Evolutionary conservation across 2,113 vertebrate species (phyloP).

Genomic region (Callorhinus ursinus): DNA sequence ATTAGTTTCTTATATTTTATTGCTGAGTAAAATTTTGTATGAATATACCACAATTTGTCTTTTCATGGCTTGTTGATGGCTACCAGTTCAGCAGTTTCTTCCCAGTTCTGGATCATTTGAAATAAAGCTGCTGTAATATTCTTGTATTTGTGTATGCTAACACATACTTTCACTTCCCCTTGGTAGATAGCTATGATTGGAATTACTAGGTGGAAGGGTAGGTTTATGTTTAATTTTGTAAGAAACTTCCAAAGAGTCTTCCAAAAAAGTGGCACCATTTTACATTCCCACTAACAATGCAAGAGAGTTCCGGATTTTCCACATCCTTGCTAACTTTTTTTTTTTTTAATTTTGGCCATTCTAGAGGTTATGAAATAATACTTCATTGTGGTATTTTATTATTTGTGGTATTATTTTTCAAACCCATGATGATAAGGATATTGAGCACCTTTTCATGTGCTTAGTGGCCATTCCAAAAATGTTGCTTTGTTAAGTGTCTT

Average conservation of each 20-base stretch:
- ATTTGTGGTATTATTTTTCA: neutral
- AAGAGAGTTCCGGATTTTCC: neutral
- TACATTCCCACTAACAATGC: neutral
- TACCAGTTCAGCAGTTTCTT: neutral
- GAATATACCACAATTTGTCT: neutral
- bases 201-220: neutral
- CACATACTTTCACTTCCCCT: neutral
- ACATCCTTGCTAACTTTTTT: neutral
- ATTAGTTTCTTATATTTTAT: neutral
- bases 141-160: neutral
- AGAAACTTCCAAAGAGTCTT: neutral
- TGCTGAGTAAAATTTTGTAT: neutral
- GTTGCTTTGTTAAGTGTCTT: neutral
- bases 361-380: neutral
- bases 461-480: neutral
- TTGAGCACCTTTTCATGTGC: neutral
- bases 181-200: neutral
- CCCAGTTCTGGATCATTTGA: neutral
- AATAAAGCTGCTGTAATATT: neutral
- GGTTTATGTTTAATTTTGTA: neutral
- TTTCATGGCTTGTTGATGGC: neutral
- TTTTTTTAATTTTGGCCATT: neutral
- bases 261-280: neutral
- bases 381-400: neutral
- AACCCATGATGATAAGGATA: neutral